Percentiles rank a stretch among this genome's conserved stretches.
Conservation (phyloP, 2,113 vertebrate species). For the Dasyurus viverrinus region DNA sequence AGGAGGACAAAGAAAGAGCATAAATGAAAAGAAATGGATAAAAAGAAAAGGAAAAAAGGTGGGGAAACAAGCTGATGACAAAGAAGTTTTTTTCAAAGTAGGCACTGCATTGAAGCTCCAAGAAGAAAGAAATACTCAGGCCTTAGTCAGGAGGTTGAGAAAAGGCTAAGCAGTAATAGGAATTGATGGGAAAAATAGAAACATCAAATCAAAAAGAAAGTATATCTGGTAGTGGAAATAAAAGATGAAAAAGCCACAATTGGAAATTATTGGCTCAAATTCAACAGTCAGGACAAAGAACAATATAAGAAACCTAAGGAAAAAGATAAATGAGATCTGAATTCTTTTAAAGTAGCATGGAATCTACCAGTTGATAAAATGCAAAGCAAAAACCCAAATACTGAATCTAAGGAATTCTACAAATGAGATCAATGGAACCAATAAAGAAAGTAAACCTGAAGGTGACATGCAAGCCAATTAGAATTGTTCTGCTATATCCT, state of each 20-base stretch:
- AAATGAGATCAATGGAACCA: neutral
- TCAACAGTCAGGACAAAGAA: neutral
- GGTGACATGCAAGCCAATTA: neutral
- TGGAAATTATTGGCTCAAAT: neutral
- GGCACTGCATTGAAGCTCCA: neutral
- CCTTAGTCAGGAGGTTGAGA: neutral
- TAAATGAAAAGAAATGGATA: neutral
- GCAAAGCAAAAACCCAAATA: neutral
- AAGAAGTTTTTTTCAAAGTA: neutral
- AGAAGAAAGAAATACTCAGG: neutral
- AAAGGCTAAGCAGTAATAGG: neutral
- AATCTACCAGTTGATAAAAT: neutral
- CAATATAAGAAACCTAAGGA: neutral
- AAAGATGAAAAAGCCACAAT: too few species aligned
- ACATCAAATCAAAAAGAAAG: neutral
- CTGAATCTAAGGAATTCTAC: neutral
- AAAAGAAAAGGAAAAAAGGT: neutral
- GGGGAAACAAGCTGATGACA: neutral
- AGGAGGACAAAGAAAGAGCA: neutral
- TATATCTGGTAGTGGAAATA: neutral
- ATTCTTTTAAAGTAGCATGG: neutral
- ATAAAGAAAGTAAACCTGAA: neutral
- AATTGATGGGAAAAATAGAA: neutral
- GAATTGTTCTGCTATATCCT: neutral
- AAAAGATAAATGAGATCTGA: neutral